Evolutionary conservation across 1,140 invertebrate species (phyloP).

Genomic region (Megalopta genalis): DNA sequence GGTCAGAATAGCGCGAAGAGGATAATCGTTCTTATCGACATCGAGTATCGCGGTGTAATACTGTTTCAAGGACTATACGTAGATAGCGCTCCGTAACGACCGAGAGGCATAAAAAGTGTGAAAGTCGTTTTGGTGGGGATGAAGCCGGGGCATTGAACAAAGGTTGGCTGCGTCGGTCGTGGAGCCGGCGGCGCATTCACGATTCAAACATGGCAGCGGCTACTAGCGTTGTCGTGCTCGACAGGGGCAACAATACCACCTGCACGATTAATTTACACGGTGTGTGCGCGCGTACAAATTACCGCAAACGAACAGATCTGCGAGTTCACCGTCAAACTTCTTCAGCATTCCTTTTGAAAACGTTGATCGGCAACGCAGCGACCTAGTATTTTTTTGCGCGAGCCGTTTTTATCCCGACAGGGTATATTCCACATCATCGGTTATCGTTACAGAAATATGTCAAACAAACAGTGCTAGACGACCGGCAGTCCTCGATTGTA

Average conservation of each 20-base stretch:
- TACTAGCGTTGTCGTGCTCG: constrained; percentile 94
- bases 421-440: constrained; percentile 4
- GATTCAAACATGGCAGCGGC: constrained; percentile 88
- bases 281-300: constrained; percentile 74
- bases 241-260: constrained; percentile 96
- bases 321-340: constrained; percentile 10
- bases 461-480: neutral
- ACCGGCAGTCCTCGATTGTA: neutral
- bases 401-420: neutral
- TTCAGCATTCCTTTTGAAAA: neutral
- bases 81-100: neutral
- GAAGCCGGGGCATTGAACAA: constrained; percentile 70
- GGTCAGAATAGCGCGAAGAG: no score
- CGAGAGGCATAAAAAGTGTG: constrained; percentile 12
- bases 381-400: neutral
- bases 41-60: neutral
- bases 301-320: constrained; percentile 16
- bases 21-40: neutral
- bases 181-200: constrained; percentile 74
- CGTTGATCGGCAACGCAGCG: no score
- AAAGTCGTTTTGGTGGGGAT: constrained; percentile 54
- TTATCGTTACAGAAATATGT: neutral
- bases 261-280: constrained; percentile 96
- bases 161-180: constrained; percentile 66
- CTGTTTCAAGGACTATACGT: neutral